A percentile compares a stretch with the other conserved stretches of the same genome.
These are phyloP conservation scores for Drosophila micromelanica DNA, from an alignment of 1,140 invertebrate genomes.

Conservation along the genomic window DNA sequence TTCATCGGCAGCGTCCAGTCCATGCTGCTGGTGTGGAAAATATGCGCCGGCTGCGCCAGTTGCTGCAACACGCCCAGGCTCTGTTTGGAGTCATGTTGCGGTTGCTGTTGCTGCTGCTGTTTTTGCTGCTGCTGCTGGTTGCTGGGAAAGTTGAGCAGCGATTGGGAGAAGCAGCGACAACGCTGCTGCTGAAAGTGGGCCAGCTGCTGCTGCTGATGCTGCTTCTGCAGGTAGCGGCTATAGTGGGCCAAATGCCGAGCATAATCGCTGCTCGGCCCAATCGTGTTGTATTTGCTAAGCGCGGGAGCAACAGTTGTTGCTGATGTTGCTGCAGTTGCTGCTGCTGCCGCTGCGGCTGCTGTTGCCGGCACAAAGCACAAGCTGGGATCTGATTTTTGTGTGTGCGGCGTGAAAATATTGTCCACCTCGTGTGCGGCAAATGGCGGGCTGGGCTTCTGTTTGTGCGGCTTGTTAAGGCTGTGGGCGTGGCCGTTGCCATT, in stretches of 20 bases:
- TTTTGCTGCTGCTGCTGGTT: constrained; percentile 48
- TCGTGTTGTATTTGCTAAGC: constrained; percentile 79
- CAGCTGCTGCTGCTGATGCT: constrained; percentile 73
- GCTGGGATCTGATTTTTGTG: constrained; percentile 77
- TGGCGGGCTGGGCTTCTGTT: constrained; percentile 52
- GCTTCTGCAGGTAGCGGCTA: constrained; percentile 74
- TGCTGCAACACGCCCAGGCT: constrained; percentile 36
- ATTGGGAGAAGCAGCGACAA: constrained; percentile 80
- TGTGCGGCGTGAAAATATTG: constrained; percentile 72
- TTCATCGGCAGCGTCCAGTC: constrained; percentile 72
- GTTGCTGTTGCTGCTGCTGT: constrained; percentile 33
- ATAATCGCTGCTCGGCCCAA: constrained; percentile 81
- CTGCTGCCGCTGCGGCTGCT: constrained; percentile 17
- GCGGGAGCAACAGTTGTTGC: constrained; percentile 13
- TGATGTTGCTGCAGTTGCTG: constrained; percentile 31
- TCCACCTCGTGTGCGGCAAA: constrained; percentile 69
- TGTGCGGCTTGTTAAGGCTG: constrained; percentile 38
- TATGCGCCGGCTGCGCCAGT: constrained; percentile 43
- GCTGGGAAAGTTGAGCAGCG: constrained; percentile 74
- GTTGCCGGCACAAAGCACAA: constrained; percentile 65
- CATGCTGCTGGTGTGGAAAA: constrained; percentile 75
- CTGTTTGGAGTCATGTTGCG: constrained; percentile 14
- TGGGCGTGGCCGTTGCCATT: constrained; percentile 36
- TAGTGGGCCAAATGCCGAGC: constrained; percentile 74
- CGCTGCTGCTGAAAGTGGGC: constrained; percentile 75